Base-by-base conservation (phyloP, 2,113 vertebrate genomes). In the Chlorocebus sabaeus region DNA sequence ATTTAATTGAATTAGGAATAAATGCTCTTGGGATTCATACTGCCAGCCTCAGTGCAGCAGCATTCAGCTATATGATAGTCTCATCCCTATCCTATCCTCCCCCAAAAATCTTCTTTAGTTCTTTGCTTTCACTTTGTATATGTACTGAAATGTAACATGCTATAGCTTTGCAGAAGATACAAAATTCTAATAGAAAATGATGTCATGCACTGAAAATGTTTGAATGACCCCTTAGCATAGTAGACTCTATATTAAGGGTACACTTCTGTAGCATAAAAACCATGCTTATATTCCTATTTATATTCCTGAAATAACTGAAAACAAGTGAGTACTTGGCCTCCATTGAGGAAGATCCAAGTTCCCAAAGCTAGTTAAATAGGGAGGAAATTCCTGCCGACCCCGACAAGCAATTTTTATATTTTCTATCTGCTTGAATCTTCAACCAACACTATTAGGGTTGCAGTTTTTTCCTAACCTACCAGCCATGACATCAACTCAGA, bases 261-360 rank as follows among this genome's bases (percentile, higher is more conserved):
- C 6, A 18, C 30, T 97, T 84, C 75, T 76, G 2, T 86, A 52
- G 9, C 82, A 64, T 84, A 35, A 95, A 95, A 97, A 84, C 27
- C 22, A 75, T 50, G 27, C 6, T 86, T 73, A 23, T 59, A 61
- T 93, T 90, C 79, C 27, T 90, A 79, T 80, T 75, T 43, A 64
- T 86, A 73, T 94, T 94, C 8, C 70, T 67, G n/a, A 86, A 95
- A 84, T 48, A 95, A 91, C 48, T 79, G 23, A 92, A 92, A 96
- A 78, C 9, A 91, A 96, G 20, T 93, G 38, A 83, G 3, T 92
- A 57, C 6, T 80, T 43, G 61, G 84, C 64, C 43, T 72, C 67
- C 40, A 18, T 3, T 59, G 43, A 76, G 59, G 68, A 90, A 80
- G 57, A 79, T 43, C 38, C 73, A 95, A 50, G 23, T 23, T 89